Conservation (phyloP, 30 jellyfish, hydroid and myxozoan species). For the Mastigias papua region DNA sequence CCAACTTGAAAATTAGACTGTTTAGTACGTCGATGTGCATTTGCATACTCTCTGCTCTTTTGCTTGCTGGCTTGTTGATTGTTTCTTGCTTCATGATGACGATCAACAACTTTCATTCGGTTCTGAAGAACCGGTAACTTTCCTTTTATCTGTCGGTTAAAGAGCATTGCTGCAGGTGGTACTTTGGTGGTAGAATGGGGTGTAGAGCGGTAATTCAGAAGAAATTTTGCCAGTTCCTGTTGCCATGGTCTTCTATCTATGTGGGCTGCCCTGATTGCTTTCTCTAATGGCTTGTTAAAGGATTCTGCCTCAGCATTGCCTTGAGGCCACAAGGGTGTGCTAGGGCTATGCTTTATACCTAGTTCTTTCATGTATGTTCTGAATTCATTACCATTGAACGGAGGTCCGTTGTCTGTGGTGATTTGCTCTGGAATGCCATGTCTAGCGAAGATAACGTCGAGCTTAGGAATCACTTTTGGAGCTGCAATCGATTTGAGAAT, state of each 20-base stretch:
- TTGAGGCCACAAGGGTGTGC: constrained; percentile 55
- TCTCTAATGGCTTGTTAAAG: constrained; percentile 53
- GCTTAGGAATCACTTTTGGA: constrained; percentile 37
- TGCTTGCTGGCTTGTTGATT: constrained; percentile 6
- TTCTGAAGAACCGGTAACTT: constrained; percentile 27
- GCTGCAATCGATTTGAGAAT: constrained; percentile 49
- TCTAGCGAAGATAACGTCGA: constrained; percentile 6
- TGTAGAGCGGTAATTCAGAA: constrained; percentile 47
- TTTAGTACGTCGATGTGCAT: background rate
- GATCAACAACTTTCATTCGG: background rate
- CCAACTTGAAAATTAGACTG: background rate
- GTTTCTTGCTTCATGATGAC: constrained; percentile 7
- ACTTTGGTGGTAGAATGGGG: constrained; percentile 45
- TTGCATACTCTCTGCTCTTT: constrained; percentile 16
- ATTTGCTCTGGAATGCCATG: constrained; percentile 18
- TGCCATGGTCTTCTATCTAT: constrained; percentile 32
- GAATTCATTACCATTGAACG: constrained; percentile 32
- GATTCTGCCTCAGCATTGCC: constrained; percentile 59
- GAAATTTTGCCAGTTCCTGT: constrained; percentile 39
- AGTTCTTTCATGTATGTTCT: constrained; percentile 15
- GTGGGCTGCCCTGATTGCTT: constrained; percentile 54
- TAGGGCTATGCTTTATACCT: constrained; percentile 5
- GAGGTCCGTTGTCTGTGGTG: constrained; percentile 62
- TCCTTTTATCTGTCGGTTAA: constrained; percentile 25
- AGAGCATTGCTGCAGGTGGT: constrained; percentile 54